phyloP scores from a whole-genome alignment of 2,113 vertebrate genomes.

The Myotis brandtii region DNA sequence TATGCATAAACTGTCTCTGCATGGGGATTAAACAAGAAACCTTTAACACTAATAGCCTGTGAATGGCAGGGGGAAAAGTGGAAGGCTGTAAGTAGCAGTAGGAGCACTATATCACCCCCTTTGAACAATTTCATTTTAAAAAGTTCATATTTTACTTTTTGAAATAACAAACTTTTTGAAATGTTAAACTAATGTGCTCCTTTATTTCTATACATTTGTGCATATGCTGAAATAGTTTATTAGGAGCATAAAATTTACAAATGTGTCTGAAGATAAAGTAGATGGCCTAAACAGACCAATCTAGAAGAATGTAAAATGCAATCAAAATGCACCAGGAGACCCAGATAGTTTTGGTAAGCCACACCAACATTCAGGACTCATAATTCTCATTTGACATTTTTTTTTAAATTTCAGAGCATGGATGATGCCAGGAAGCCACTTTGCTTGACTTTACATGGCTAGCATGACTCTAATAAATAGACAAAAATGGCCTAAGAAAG shows the following conservation, averaged over 20 bases:
- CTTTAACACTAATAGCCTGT: not conserved
- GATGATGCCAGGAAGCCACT: not conserved
- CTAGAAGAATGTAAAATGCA: not conserved
- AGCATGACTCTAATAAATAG: not conserved
- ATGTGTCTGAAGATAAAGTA: not conserved
- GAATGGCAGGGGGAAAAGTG: not conserved
- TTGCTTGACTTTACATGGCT: not conserved
- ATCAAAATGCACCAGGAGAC: not conserved
- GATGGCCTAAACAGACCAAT: not conserved
- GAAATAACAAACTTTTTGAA: not conserved
- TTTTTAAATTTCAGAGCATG: not conserved
- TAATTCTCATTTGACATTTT: not conserved
- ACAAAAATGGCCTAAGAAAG: not conserved
- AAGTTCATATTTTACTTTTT: not conserved
- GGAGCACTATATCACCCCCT: not conserved
- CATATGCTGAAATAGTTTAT: not conserved
- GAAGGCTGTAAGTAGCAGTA: not conserved
- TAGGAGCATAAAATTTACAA: not conserved
- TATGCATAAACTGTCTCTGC: not conserved
- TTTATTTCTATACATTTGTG: conserved; percentile 12
- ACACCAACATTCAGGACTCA: not conserved
- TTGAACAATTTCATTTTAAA: not conserved
- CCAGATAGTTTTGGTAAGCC: not conserved
- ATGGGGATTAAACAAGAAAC: not conserved
- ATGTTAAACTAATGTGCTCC: not conserved